Evolutionary conservation across 2,113 vertebrate species (phyloP), one percentile per base, ranked within the genome.

Genomic region (Pygoscelis antarcticus): DNA sequence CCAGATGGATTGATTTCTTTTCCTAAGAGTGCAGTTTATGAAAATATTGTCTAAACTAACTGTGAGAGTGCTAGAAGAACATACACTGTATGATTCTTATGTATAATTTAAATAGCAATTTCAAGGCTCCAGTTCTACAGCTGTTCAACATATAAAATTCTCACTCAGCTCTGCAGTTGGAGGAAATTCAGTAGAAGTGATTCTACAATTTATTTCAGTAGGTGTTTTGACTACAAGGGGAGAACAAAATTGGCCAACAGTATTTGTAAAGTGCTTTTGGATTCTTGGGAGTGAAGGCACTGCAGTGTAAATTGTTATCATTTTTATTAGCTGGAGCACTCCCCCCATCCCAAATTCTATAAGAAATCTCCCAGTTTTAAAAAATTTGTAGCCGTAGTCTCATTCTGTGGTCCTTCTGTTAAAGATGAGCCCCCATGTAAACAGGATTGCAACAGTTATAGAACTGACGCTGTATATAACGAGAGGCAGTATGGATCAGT

Each of bases 101-200:
- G 66, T 95, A 96, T 97, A 94, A 97, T 97, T 97, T 96, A 96
- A 96, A 95, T 51, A 86, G 84, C 75, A 94, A 91, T 95, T 96
- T 95, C 58, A 74, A 96, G 71, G 58, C 74, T 94, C n/a, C 84
- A 68, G 57, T 85, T 95, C 81, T 85, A 89, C 94, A 94, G 71
- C 75, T 97, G 87, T 80, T 96, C 75, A 66, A 93, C 80, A 80
- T 91, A 87, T 71, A 89, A 94, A 95, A 96, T 82, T 96, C 94
- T 95, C 94, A 95, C 89, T 95, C 66, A 86, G 75, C 32, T 94
- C 82, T 91, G 85, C 49, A 83, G 62, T 94, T 96, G 96, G 94
- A 97, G 62, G 75, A 54, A 58, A 85, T 94, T 97, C 93, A 96
- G 77, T 49, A 62, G n/a, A 91, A 93, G 75, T 88, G 93, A 97